phyloP scores from a whole-genome alignment of 2,888 invertebrate species.

The Eupithecia centaureata region DNA sequence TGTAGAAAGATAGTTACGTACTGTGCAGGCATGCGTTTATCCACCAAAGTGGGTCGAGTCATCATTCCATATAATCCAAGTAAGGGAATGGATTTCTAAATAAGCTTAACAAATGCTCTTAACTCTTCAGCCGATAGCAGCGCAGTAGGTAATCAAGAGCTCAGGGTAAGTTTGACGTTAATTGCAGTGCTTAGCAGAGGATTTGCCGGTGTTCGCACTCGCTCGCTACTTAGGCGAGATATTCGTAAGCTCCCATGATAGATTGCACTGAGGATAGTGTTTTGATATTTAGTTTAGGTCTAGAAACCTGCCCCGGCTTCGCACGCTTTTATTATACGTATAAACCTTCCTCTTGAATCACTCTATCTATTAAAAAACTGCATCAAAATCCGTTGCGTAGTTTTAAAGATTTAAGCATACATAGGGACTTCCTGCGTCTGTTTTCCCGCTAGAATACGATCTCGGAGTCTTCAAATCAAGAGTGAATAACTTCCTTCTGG shows the following conservation, averaged over 20 bases:
- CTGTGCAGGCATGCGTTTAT: neutral
- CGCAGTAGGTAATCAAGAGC: constrained; percentile 40
- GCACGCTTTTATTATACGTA: no score
- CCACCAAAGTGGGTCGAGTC: neutral
- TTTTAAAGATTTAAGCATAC: no score
- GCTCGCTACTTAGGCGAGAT: constrained; percentile 25
- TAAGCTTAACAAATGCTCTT: constrained; percentile 8
- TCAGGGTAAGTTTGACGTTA: constrained; percentile 56
- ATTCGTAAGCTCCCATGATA: constrained; percentile 30
- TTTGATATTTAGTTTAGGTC: neutral
- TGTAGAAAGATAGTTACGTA: no score
- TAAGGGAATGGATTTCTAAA: constrained; percentile 2
- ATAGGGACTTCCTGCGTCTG: no score
- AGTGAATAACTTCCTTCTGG: no score
- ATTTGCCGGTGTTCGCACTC: constrained; percentile 28
- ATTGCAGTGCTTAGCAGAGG: constrained; percentile 49
- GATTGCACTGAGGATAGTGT: constrained; percentile 11
- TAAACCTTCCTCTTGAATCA: no score
- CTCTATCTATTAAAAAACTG: no score
- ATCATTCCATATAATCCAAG: neutral
- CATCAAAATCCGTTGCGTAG: no score
- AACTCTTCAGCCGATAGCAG: neutral
- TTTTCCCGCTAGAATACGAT: no score
- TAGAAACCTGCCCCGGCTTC: no score
- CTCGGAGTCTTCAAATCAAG: no score